Evolutionary conservation across 2,797 vertebrate genomes (phyloP).

Genomic region (Erithacus rubecula): DNA sequence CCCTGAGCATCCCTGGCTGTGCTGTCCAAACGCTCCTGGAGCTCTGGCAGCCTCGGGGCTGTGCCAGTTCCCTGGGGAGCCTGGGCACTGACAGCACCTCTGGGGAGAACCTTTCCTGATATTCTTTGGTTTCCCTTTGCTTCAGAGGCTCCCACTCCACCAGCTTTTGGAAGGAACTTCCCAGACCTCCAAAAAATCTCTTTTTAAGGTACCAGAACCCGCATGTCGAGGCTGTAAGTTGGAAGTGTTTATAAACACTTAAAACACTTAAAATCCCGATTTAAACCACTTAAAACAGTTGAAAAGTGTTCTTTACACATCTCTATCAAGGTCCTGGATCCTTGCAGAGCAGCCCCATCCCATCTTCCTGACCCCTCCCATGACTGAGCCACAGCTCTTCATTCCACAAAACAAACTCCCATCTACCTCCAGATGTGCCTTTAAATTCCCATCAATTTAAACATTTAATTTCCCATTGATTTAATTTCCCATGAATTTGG

Average conservation of each 20-base stretch:
- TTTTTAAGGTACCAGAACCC: background rate
- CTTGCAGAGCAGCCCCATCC: background rate
- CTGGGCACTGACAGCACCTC: background rate
- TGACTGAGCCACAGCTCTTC: background rate
- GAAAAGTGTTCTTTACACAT: background rate
- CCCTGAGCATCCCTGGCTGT: background rate
- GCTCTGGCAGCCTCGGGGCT: background rate
- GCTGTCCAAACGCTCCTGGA: background rate
- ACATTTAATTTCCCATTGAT: no score
- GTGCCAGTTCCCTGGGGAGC: background rate
- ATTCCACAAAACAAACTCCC: background rate
- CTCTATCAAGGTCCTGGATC: fast-evolving
- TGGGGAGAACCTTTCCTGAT: background rate
- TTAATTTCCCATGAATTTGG: no score
- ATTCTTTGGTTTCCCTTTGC: background rate
- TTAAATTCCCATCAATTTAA: background rate
- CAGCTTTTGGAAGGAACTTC: background rate
- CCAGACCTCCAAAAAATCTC: background rate
- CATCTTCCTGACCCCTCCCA: background rate
- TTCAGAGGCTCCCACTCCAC: background rate
- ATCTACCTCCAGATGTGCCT: fast-evolving
- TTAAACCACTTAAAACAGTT: background rate
- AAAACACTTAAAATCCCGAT: background rate
- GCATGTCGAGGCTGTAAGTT: fast-evolving
- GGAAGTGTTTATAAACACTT: background rate